Conservation (phyloP, 2,113 vertebrate genomes). For the Ochotona princeps region DNA sequence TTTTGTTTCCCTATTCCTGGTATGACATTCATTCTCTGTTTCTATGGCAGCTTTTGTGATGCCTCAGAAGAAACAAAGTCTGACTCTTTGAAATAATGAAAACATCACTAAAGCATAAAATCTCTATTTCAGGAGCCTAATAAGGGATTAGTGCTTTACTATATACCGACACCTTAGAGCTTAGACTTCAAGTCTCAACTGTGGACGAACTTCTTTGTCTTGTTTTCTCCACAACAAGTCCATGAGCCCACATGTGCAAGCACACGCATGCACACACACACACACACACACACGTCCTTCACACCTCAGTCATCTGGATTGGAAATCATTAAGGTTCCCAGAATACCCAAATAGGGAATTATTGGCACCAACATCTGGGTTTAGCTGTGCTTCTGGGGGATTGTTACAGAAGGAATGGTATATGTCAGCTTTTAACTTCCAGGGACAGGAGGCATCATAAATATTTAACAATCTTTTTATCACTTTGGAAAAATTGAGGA, state of each 20-base stretch:
- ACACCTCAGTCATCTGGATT: background rate
- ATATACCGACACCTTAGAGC: conserved; percentile 5
- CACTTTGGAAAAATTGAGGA: background rate
- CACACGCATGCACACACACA: background rate
- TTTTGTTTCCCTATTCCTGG: conserved; percentile 54
- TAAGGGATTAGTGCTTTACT: conserved; percentile 55
- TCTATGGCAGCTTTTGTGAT: conserved; percentile 57
- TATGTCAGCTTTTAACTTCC: background rate
- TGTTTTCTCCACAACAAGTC: background rate
- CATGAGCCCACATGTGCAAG: background rate
- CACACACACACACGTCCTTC: background rate
- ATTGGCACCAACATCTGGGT: background rate
- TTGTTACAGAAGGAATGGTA: background rate
- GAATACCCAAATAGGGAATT: background rate
- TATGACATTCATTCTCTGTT: conserved; percentile 62
- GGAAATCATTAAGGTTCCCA: background rate
- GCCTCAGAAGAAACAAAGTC: conserved; percentile 59
- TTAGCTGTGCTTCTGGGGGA: background rate
- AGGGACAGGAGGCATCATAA: background rate
- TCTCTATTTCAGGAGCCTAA: conserved; percentile 43
- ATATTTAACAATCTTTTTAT: conserved; percentile 22
- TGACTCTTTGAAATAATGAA: conserved; percentile 68
- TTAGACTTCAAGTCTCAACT: conserved; percentile 44
- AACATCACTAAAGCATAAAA: conserved; percentile 55
- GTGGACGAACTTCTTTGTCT: background rate